These are phyloP conservation scores for Vanessa cardui DNA, from an alignment of 2,888 invertebrate genomes.

Conservation along the genomic window DNA sequence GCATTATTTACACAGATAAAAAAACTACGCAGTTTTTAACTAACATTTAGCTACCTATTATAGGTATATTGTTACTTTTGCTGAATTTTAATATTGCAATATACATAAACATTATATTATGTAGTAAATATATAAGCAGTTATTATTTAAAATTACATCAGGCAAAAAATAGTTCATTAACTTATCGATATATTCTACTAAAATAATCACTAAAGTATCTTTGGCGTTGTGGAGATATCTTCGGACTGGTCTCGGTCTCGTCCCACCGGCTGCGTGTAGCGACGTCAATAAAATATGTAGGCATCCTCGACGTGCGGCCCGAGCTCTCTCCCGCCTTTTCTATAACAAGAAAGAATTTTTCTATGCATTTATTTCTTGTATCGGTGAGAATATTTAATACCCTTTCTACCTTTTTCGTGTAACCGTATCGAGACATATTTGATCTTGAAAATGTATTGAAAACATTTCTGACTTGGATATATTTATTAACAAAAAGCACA, in stretches of 20 bases:
- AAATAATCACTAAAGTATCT: too few species aligned
- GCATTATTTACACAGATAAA: too few species aligned
- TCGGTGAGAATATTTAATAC: conserved; percentile 64
- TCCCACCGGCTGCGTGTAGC: conserved; percentile 48
- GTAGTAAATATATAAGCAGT: too few species aligned
- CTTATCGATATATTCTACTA: too few species aligned
- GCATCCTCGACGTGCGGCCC: conserved; percentile 67
- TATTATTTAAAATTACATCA: too few species aligned
- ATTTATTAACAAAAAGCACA: conserved; percentile 11
- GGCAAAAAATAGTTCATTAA: too few species aligned
- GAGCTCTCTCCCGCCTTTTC: conserved; percentile 67
- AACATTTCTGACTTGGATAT: conserved; percentile 8
- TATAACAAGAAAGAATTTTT: conserved; percentile 81
- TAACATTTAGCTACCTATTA: too few species aligned
- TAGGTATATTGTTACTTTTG: too few species aligned
- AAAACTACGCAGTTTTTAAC: too few species aligned
- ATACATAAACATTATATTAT: too few species aligned
- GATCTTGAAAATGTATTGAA: conserved; percentile 21
- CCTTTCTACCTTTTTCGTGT: conserved; percentile 37
- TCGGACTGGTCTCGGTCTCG: conserved; percentile 49
- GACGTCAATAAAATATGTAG: conserved; percentile 81
- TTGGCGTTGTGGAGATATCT: conserved; percentile 44
- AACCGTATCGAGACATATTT: conserved; percentile 35
- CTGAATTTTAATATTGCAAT: too few species aligned
- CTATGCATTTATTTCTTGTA: conserved; percentile 74